These are phyloP conservation scores for Caradrina clavipalpis DNA, from an alignment of 2,888 invertebrate genomes.

Conservation along the genomic window DNA sequence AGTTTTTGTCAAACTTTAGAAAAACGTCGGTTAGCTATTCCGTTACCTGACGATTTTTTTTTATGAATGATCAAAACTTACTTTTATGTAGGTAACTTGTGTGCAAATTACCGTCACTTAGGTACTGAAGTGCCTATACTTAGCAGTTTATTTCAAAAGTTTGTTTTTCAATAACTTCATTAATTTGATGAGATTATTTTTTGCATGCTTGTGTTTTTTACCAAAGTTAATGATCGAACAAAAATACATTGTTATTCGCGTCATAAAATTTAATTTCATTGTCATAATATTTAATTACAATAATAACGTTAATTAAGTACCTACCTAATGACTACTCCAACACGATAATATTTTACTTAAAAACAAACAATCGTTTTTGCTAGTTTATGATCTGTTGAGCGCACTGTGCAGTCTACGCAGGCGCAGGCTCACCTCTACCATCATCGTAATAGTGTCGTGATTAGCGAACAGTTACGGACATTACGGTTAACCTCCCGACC, in stretches of 20 bases:
- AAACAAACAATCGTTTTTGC: not conserved
- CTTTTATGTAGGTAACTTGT: conserved; percentile 16
- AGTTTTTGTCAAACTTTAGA: not conserved
- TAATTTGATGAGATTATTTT: conserved; percentile 20
- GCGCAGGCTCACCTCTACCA: conserved; percentile 66
- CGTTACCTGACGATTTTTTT: conserved; percentile 7
- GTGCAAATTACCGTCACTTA: conserved; percentile 23
- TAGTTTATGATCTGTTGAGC: conserved; percentile 47
- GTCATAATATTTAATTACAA: conserved; percentile 18
- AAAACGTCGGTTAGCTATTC: conserved; percentile 1
- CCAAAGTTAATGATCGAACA: conserved; percentile 12
- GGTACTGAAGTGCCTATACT: not conserved
- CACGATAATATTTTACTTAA: not conserved
- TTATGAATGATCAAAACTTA: not conserved
- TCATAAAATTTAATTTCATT: conserved; percentile 14
- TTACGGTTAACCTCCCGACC: conserved; percentile 68
- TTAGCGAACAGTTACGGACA: conserved; percentile 66
- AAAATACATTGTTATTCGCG: conserved; percentile 1
- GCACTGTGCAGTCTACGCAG: conserved; percentile 67
- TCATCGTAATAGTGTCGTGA: conserved; percentile 66
- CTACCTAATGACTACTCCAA: not conserved
- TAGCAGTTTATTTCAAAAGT: not conserved
- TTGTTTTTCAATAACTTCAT: not conserved
- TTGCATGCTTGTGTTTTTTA: conserved; percentile 15
- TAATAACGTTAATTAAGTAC: not conserved